Evolutionary conservation across 2,113 vertebrate genomes (phyloP).

Genomic region (Anolis sagrei): DNA sequence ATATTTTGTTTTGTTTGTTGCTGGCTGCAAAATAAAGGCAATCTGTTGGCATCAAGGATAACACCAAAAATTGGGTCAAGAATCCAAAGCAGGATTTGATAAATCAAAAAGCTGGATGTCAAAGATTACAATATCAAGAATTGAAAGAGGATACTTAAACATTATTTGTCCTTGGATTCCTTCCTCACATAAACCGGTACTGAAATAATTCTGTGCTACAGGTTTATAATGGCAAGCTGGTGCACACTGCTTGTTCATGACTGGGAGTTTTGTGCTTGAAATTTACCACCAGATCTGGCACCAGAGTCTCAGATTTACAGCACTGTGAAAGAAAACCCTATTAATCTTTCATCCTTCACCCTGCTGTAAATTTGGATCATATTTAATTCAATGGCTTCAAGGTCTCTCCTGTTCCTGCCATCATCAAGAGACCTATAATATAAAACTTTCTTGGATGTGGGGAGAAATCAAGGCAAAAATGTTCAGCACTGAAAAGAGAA

Average conservation of each 20-base stretch:
- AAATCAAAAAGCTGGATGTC: neutral
- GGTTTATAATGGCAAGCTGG: conserved; percentile 25
- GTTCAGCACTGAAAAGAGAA: conserved; percentile 44
- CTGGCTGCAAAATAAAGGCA: neutral
- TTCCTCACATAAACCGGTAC: neutral
- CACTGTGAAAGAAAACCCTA: conserved; percentile 64
- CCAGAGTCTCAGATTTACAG: conserved; percentile 53
- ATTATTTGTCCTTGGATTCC: neutral
- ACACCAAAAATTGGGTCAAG: neutral
- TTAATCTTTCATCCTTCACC: conserved; percentile 60
- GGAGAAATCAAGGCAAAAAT: conserved; percentile 52
- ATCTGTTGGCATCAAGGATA: neutral
- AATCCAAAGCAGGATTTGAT: neutral
- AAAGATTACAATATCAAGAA: neutral
- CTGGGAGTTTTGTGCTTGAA: conserved; percentile 34
- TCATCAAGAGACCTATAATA: conserved; percentile 38
- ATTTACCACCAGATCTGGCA: conserved; percentile 54
- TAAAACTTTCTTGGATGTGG: conserved; percentile 36
- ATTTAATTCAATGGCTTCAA: conserved; percentile 64
- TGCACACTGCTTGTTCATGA: conserved; percentile 21
- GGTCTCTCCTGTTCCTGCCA: conserved; percentile 45
- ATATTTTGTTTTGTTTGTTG: no score
- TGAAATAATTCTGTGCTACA: conserved; percentile 42
- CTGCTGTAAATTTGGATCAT: conserved; percentile 55
- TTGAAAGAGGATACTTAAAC: neutral